Conservation (phyloP, 2,113 vertebrate genomes). For the Cercopithecus mona region DNA sequence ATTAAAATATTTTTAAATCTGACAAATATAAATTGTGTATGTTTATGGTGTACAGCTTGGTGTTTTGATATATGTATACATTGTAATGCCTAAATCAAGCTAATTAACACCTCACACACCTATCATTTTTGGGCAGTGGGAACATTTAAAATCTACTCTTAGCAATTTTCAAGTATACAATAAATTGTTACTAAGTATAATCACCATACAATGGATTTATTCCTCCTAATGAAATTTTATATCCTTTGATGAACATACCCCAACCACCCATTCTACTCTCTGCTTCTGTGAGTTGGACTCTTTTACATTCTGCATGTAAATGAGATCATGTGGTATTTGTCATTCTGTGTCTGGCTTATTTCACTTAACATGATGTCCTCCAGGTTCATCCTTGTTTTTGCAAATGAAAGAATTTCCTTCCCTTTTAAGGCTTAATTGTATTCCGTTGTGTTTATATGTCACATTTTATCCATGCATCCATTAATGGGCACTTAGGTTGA, state of each 20-base stretch:
- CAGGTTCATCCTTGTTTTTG: not conserved
- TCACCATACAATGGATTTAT: not conserved
- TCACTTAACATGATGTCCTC: not conserved
- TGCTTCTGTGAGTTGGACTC: not conserved
- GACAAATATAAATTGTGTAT: not conserved
- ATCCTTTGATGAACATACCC: not conserved
- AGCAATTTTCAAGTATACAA: not conserved
- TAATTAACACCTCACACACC: not conserved
- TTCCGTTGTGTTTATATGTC: not conserved
- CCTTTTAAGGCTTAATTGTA: not conserved
- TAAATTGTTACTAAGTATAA: not conserved
- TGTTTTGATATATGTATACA: not conserved
- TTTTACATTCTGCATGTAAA: not conserved
- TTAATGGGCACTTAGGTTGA: not conserved
- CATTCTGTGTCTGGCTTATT: not conserved
- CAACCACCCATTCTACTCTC: not conserved
- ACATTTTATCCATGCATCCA: not conserved
- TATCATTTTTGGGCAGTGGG: not conserved
- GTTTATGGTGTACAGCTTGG: not conserved
- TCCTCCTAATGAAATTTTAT: not conserved
- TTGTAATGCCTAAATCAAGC: not conserved
- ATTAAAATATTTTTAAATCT: not conserved
- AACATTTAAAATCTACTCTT: not conserved
- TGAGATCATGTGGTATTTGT: not conserved
- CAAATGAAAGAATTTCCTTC: not conserved